Evolutionary conservation across 2,113 vertebrate species (phyloP).

Genomic region (Ciconia stormi): DNA sequence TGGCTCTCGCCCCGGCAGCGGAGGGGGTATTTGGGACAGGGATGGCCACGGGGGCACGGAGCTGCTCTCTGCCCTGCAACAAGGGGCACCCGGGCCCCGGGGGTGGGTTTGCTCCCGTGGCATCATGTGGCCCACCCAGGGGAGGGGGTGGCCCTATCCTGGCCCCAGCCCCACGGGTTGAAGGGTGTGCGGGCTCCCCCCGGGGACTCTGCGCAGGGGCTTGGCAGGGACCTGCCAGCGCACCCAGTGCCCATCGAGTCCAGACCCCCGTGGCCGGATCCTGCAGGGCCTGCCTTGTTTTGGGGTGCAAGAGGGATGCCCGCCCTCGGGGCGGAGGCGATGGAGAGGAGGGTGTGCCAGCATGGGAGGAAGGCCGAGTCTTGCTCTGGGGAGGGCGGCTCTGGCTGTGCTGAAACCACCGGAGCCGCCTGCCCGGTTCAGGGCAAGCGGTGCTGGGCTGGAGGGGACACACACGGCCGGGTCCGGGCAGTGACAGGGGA

Average conservation of each 20-base stretch:
- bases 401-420: background rate
- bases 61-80: too few species aligned
- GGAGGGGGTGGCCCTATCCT: background rate
- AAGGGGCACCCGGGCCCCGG: background rate
- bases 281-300: background rate
- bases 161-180: background rate
- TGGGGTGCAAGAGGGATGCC: background rate
- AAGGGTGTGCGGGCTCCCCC: background rate
- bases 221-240: background rate
- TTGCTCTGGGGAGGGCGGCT: background rate
- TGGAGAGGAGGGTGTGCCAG: background rate
- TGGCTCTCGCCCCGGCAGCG: rapidly evolving
- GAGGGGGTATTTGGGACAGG: background rate
- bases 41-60: background rate
- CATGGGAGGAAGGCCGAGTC: background rate
- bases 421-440: rapidly evolving
- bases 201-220: background rate
- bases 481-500: background rate
- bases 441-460: background rate
- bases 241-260: too few species aligned
- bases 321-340: background rate
- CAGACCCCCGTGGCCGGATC: rapidly evolving
- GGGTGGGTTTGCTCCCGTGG: background rate
- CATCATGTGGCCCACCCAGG: too few species aligned
- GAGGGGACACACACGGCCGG: rapidly evolving